Evolutionary conservation across 2,797 vertebrate genomes (phyloP).

Genomic region (Manis javanica): DNA sequence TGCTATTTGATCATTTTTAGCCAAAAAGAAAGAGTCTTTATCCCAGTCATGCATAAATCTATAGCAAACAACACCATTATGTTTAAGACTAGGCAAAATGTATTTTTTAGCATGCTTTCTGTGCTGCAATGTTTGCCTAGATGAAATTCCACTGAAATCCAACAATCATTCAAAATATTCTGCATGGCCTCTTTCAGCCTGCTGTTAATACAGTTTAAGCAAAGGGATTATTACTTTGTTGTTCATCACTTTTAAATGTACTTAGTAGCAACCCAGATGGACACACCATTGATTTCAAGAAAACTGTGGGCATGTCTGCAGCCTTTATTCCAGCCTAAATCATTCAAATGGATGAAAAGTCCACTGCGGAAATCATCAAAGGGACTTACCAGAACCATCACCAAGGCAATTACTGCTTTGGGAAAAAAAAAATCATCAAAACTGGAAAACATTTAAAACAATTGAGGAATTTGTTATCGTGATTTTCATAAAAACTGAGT

Average conservation of each 20-base stretch:
- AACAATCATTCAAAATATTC: slow-evolving; percentile 14
- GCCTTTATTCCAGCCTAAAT: not conserved
- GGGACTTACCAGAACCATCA: not conserved
- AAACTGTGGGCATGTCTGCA: not conserved
- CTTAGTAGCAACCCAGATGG: not conserved
- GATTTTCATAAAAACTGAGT: not conserved
- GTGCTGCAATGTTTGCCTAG: not conserved
- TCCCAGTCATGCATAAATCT: not conserved
- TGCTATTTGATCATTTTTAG: not conserved
- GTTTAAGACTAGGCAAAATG: not conserved
- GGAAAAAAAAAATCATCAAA: not conserved
- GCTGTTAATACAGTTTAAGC: not conserved
- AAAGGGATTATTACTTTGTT: not conserved
- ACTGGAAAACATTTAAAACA: not conserved
- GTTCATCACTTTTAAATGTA: not conserved
- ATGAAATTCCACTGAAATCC: not conserved
- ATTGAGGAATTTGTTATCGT: not conserved
- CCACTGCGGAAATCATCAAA: not conserved
- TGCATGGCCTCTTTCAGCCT: not conserved
- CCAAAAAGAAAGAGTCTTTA: not conserved
- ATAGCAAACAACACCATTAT: not conserved
- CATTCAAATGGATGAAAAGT: not conserved
- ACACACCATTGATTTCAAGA: not conserved
- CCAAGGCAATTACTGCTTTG: not conserved
- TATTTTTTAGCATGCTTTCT: not conserved